Percentiles rank a stretch among this genome's conserved stretches.
These are phyloP conservation scores for Tinamus guttatus DNA, from an alignment of 2,113 vertebrate genomes.

Conservation along the genomic window DNA sequence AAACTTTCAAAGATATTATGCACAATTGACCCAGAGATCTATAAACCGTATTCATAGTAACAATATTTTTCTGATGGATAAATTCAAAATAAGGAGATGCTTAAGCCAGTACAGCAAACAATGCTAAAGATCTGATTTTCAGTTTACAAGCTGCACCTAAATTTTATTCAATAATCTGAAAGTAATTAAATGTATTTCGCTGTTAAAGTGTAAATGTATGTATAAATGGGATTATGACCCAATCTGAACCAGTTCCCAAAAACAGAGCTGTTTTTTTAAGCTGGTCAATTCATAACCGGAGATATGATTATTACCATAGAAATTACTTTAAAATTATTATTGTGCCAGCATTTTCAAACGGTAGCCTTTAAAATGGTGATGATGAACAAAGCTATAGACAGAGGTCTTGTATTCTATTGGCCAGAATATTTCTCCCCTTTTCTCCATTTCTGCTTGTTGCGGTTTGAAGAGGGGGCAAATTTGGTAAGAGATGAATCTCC, in stretches of 20 bases:
- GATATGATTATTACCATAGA: neutral
- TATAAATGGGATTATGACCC: neutral
- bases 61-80: neutral
- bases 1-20: neutral
- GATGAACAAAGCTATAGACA: neutral
- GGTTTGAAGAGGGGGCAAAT: too few species aligned
- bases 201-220: neutral
- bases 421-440: neutral
- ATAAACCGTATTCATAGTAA: neutral
- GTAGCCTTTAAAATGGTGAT: rapidly evolving
- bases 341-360: neutral
- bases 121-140: neutral
- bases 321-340: neutral
- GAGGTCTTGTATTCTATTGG: neutral
- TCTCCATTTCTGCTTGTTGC: neutral
- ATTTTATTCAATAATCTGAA: neutral
- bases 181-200: neutral
- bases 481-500: too few species aligned
- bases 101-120: neutral
- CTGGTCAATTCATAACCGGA: neutral
- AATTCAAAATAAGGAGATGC: neutral
- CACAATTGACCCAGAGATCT: neutral
- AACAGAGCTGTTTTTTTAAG: neutral
- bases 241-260: neutral
- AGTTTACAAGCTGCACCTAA: rapidly evolving